Evolutionary conservation across 53 echinoderm and acorn worm genomes (phyloP).

Genomic region (Echinometra lucunter): DNA sequence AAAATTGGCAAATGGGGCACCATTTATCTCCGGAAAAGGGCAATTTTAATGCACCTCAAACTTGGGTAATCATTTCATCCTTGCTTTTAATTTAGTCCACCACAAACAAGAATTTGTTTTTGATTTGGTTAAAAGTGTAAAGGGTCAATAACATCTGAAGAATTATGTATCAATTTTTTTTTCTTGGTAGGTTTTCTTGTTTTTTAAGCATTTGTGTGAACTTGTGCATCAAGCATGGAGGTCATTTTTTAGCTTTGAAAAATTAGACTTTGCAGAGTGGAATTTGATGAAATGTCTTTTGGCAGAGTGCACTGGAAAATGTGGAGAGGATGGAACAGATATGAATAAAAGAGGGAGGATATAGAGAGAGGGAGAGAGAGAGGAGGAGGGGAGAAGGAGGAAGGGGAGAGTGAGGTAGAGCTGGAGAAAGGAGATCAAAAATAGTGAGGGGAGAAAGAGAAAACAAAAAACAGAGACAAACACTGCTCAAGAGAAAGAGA

Average conservation of each 20-base stretch:
- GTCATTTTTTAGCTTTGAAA: neutral
- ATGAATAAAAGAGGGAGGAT: no score
- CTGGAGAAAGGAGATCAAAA: neutral
- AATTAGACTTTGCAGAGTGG: neutral
- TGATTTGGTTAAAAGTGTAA: neutral
- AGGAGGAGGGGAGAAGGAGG: neutral
- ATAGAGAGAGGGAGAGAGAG: neutral
- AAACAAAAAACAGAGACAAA: no score
- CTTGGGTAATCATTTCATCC: conserved; percentile 8
- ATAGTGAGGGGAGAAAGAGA: neutral
- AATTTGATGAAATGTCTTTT: neutral
- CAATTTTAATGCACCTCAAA: neutral
- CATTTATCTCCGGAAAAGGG: neutral
- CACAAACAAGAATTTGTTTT: neutral
- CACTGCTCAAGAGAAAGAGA: no score
- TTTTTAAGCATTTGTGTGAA: neutral
- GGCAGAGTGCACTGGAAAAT: neutral
- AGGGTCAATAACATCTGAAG: neutral
- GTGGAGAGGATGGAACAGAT: neutral
- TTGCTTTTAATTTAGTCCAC: neutral
- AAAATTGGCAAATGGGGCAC: neutral
- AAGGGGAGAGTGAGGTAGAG: neutral
- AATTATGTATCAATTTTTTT: neutral
- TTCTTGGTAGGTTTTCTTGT: no score
- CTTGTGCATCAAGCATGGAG: neutral